Base-by-base conservation (phyloP, 2,113 vertebrate species). In the Chionomys nivalis region DNA sequence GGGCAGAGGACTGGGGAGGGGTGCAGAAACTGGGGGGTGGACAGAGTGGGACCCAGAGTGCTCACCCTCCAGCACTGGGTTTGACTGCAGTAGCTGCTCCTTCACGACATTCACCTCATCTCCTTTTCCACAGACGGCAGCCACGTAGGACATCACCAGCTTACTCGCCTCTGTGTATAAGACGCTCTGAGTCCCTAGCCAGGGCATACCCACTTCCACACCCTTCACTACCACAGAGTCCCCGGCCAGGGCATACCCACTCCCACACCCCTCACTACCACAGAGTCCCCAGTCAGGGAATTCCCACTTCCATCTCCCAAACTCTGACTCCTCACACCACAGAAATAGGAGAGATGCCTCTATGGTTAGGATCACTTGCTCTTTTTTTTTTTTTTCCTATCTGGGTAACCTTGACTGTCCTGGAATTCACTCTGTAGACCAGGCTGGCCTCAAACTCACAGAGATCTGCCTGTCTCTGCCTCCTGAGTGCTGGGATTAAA, bases 101-200 rank as follows among this genome's bases (percentile, higher is more conserved):
- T 99, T 99, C 95, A 99, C 99, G 36, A 98, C 98, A 91, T 98
- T 98, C 97, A 99, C 99, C 92, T 99, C 97, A n/a, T 98, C 98
- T 28, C 98, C 99, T 97, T 98, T 98, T 72, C 98, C 98, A 88
- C 99, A 98, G 92, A 99, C 98, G 0, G 99, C 98, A 0, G 99
- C 99, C 98, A 99, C 98, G 0, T 98, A 99, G 55, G 99, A 99
- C 99, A 99, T 99, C 96, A 99, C 98, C 92, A 99, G 96, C 93
- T 99, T 99, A 97, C 99, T 99, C 52, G 99, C 99, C 98, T 99
- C 99, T 99, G 94, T 0, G 24, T 33, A 88, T 0, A 1, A 97
- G 89, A 97, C 94, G 31, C 39, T 31, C 42, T 0, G 93, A 26
- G 13, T 68, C n/a, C 21, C 85, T 9, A 16, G 58, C 28, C 31